Base-by-base conservation (phyloP, 2,113 vertebrate species). In the Ibidorhyncha struthersii region DNA sequence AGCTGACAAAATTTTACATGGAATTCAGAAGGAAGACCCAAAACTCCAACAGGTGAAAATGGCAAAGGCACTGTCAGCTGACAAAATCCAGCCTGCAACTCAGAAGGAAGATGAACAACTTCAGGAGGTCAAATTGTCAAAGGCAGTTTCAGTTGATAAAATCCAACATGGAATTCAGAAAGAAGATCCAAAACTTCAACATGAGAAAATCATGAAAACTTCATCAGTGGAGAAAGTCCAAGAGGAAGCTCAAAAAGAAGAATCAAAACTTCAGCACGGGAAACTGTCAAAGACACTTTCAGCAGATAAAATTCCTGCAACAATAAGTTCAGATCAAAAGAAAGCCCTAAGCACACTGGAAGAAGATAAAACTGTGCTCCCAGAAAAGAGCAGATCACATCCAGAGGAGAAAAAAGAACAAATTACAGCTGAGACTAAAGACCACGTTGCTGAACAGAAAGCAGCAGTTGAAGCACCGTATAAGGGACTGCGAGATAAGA, bases 11-110 rank as follows among this genome's bases (percentile, higher is more conserved):
- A 93, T 96, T 85, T 63, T 97, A 47, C 96, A 96, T 15, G 92
- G 82, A 66, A 12, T 85, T 90, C 95, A 96, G 70, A 97, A 96
- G 58, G 96, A 96, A 87, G 96, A 95, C 32, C 27, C 85, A 50
- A 97, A 97, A 89, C 62, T 97, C 38, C 95, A 97, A 38, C 90
- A 95, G 61, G 12, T 86, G 40, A 97, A 93, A 96, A 95, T 97
- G 86, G 69, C 95, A 86, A 97, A 96, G 77, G 91, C 97, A 27
- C 19, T 96, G 14, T 97, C 97, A 76, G 95, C 92, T 85, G 97
- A 97, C 86, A 97, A 96, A 97, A 97, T 97, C 47, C 97, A 92
- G 4, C 72, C 61, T 56, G 32, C 56, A 56, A 16, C 61, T 91
- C 95, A 89, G 43, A 95, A 88, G 34, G 92, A 95, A 55, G 86